Evolutionary conservation across 2,113 vertebrate species (phyloP), one percentile per base, ranked within the genome.

Genomic region (Dipodomys spectabilis): DNA sequence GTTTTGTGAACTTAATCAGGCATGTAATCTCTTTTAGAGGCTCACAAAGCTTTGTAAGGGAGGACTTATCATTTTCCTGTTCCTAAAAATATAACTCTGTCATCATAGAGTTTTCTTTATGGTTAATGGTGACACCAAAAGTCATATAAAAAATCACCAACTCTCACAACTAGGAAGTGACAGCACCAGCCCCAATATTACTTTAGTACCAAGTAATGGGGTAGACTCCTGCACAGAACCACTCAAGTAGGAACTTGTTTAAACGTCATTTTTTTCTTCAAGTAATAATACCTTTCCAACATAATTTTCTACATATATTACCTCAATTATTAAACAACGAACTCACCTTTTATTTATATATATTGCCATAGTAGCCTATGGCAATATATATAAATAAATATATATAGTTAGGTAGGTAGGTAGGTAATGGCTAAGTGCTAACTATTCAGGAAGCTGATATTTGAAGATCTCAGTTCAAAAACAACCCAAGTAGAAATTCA

Each of bases 1-100:
- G 65, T 95, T 96, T 92, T 93, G 79, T 68, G 79, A 93, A 94
- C 91, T 96, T 96, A 94, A 95, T 94, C 95, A 92, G 82, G 94
- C 88, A 35, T 92, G 69, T 93, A 94, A 96, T 96, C 78, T 90
- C 92, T 85, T 88, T 93, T 90, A 94, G 95, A 93, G 81, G 85
- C 72, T 94, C 45, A 74, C 44, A 85, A 94, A 77, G 79, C 88
- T 94, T 93, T 88, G 39, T 81, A 90, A 95, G 85, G 86, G 67
- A 95, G 82, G 82, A 94, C 83, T 95, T 96, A 95, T 95, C 88
- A 95, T 96, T 94, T 94, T 90, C 83, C 88, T 80, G 15, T 92
- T 94, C 90, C 93, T 94, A 96, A 96, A 96, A 96, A 90, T 93
- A 96, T 4, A 91, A 35, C 90, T 39, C 87, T 90, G 74, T 80